Base-by-base conservation (phyloP, 2,113 vertebrate genomes). In the Carassius auratus region DNA sequence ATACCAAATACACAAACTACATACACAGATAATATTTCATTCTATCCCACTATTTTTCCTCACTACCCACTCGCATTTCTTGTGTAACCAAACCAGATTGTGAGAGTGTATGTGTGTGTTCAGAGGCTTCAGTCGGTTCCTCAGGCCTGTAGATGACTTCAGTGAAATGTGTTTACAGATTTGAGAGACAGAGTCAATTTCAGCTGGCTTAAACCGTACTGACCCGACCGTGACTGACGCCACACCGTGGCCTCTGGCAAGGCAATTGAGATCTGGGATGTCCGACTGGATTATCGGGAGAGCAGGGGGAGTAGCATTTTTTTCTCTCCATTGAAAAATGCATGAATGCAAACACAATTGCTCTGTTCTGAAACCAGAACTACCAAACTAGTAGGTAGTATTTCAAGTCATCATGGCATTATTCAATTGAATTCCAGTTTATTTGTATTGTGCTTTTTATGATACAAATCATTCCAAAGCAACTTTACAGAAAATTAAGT, bases 131-230 rank as follows among this genome's bases (percentile, higher is more conserved):
- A 81, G 23, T 81, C 9, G 3, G n/a, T 64, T 26, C 77, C 59
- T 80, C 36, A 3, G 26, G 64, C n/a, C 62, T 81, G 62, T 81
- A 36, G 19, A 19, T 66, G 59, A 66, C n/a, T 66, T 62, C 78
- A 26, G 75, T 17, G 48, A 76, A 76, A 52, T 76, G 50, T 55
- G 78, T 69, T 81, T 69, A 81, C 45, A 69, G 80, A 81, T 81
- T 81, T 69, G 48, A 81, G 13, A 69, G 79, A 68, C 62, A 81
- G 62, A 69, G 80, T 69, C 23, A 81, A 68, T 69, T 81, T 81
- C 80, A 81, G 80, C 45, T 52, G 80, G 62, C 62, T 81, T 52
- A 69, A 23, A 69, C 45, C 80, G 52, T 64, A 81, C 80, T 81
- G 80, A 81, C 80, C 62, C 80, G 42, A 52, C 45, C 17, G 5